Percentiles rank a stretch among this genome's conserved stretches.
Evolutionary conservation across 1,140 invertebrate genomes (phyloP).

Genomic region (Drosophila tani): DNA sequence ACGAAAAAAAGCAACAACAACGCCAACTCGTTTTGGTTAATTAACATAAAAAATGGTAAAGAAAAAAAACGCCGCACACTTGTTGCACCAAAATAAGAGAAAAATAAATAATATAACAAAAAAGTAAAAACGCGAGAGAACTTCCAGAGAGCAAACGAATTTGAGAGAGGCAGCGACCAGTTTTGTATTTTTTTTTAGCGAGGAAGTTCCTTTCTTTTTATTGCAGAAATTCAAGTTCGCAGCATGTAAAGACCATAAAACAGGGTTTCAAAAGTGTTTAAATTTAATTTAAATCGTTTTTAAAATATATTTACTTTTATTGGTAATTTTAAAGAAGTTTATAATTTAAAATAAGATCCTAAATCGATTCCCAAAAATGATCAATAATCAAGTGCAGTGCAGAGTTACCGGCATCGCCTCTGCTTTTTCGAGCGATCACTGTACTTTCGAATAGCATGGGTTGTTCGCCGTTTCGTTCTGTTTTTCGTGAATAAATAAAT

Average conservation of each 20-base stretch:
- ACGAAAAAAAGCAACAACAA: conserved; percentile 31
- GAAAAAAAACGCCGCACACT: conserved; percentile 58
- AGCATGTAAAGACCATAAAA: background rate
- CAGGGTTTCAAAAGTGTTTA: background rate
- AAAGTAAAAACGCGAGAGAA: conserved; percentile 56
- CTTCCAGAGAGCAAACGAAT: conserved; percentile 21
- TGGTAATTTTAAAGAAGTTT: too few species aligned
- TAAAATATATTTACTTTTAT: too few species aligned
- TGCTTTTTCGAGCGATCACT: conserved; percentile 6
- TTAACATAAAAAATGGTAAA: conserved; percentile 76
- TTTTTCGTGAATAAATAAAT: conserved; percentile 43
- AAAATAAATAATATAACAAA: conserved; percentile 35
- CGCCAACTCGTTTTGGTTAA: conserved; percentile 69
- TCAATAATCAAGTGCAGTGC: too few species aligned
- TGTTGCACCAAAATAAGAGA: conserved; percentile 55
- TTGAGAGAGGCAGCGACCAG: background rate
- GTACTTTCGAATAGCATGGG: conserved; percentile 22
- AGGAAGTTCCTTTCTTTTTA: conserved; percentile 34
- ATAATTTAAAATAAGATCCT: too few species aligned
- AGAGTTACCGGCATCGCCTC: background rate
- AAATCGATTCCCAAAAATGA: background rate
- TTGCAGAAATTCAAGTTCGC: conserved; percentile 21
- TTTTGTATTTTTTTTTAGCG: background rate
- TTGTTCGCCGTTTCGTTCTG: conserved; percentile 22
- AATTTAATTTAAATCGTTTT: too few species aligned